Base-by-base conservation (phyloP, 2,113 vertebrate species). In the Thamnaconus septentrionalis region DNA sequence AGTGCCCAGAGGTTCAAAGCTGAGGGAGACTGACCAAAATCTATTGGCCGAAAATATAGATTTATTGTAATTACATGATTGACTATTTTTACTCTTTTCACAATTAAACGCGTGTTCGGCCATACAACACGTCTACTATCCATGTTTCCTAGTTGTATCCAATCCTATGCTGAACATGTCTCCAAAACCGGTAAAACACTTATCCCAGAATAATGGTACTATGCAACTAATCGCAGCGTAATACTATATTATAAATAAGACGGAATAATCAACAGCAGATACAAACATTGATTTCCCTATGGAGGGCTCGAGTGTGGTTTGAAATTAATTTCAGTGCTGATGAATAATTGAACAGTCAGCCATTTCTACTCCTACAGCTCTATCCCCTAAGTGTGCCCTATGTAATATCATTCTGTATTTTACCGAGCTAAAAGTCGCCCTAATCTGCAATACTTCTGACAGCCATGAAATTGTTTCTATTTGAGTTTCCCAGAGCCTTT, bases 211-310 rank as follows among this genome's bases (percentile, higher is more conserved):
- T 52, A 53, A 76, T 39, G 55, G 45, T 8, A 61, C 41, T 56
- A 39, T 40, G 41, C 61, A 73, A 81, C 85, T 66, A 73, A 78
- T 81, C 75, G 69, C 68, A 75, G 70, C 61, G 79, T 66, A 54
- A 73, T 83, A 73, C 60, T 75, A 61, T 64, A 76, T 53, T 79
- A 51, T 72, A 47, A 81, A 76, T 74, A 75, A 69, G 47, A 78
- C 70, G 62, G 64, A 80, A 77, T 84, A 85, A 85, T 81, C 74
- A 88, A 81, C 68, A 81, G 61, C 77, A 85, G 63, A 78, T 83
- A 80, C 73, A 81, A 86, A 86, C 81, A 83, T 31, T 86, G 82
- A 88, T 89, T 90, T 89, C 86, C 86, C 89, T 72, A 76, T 79
- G 86, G 86, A 84, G 70, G 61, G 52, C 61, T 75, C 58, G 56